Percentiles rank a stretch among this genome's conserved stretches.
Conservation (phyloP, 2,113 vertebrate genomes). For the Oryzias curvinotus region DNA sequence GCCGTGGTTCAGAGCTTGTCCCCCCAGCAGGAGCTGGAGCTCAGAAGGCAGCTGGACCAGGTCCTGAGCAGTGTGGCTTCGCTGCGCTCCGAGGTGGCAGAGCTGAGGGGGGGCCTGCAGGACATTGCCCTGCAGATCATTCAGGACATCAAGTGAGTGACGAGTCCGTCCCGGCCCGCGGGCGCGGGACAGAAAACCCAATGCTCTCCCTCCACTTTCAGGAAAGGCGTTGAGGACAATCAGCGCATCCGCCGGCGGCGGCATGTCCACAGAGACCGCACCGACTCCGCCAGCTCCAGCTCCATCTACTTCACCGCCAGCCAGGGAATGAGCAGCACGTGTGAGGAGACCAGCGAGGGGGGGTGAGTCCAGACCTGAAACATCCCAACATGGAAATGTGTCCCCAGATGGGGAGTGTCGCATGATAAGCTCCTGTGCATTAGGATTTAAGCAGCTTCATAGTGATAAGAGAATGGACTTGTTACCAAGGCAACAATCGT, state of each 20-base stretch:
- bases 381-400: too few species aligned
- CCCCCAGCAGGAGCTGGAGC: slow-evolving; percentile 77
- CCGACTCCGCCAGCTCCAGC: slow-evolving; percentile 88
- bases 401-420: too few species aligned
- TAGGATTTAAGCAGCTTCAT: too few species aligned
- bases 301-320: slow-evolving; percentile 93
- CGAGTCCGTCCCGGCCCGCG: too few species aligned
- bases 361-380: slow-evolving; percentile 76
- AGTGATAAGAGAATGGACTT: too few species aligned
- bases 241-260: slow-evolving; percentile 79
- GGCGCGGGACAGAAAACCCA: too few species aligned
- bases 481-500: too few species aligned
- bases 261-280: slow-evolving; percentile 81
- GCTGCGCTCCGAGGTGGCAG: slow-evolving; percentile 85
- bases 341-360: slow-evolving; percentile 87
- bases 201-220: slow-evolving; percentile 41
- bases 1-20: slow-evolving; percentile 63
- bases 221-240: slow-evolving; percentile 85
- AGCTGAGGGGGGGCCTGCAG: slow-evolving; percentile 82
- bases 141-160: slow-evolving; percentile 85
- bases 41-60: slow-evolving; percentile 86
- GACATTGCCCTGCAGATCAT: slow-evolving; percentile 83
- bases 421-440: too few species aligned
- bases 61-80: slow-evolving; percentile 80
- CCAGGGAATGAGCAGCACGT: slow-evolving; percentile 72